phyloP scores from a whole-genome alignment of 2,797 vertebrate genomes.

The Syncerus caffer region DNA sequence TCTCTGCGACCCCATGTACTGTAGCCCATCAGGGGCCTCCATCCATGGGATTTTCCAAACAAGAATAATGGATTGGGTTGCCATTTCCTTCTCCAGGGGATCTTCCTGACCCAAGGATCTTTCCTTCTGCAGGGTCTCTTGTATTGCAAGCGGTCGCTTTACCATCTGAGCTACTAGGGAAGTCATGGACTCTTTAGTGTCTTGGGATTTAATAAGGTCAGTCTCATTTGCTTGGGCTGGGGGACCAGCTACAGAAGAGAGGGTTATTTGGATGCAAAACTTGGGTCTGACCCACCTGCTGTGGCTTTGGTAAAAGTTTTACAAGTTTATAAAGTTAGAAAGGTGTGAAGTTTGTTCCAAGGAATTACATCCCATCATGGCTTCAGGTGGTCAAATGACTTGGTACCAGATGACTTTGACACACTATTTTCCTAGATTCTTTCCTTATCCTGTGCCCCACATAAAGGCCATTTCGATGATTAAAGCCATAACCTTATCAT shows the following conservation, averaged over 20 bases:
- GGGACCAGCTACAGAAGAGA: background rate
- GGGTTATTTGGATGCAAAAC: background rate
- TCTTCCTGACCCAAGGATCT: background rate
- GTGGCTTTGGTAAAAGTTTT: background rate
- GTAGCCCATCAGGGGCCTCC: background rate
- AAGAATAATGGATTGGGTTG: background rate
- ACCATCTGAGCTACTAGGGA: background rate
- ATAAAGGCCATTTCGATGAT: background rate
- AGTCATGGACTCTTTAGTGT: background rate
- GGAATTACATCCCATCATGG: background rate
- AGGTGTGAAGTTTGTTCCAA: background rate
- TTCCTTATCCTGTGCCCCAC: background rate
- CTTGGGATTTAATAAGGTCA: background rate
- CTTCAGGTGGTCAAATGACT: background rate
- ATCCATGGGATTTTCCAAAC: background rate
- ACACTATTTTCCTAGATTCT: background rate
- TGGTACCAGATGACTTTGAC: background rate
- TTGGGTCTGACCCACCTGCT: background rate
- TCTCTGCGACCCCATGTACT: background rate
- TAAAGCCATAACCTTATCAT: background rate
- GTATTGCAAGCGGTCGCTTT: background rate
- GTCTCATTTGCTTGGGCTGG: background rate
- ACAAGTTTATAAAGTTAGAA: conserved; percentile 38
- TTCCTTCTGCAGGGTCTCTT: background rate
- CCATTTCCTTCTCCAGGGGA: background rate